Percentiles rank a stretch among this genome's conserved stretches.
Conservation (phyloP, 2,888 invertebrate species). For the Xanthia icteritia region DNA sequence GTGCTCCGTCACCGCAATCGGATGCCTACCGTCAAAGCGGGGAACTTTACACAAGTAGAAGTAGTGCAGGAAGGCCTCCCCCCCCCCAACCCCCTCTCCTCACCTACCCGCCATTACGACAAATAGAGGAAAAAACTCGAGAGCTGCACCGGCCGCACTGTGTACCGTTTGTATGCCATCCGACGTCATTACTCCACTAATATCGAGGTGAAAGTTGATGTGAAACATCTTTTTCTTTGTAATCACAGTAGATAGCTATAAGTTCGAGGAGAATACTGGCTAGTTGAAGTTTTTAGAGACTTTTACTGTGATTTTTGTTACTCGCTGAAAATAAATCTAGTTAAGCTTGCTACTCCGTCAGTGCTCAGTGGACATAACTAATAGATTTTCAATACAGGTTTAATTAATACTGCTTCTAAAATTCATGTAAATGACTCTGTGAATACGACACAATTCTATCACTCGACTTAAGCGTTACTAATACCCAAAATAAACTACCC, state of each 20-base stretch:
- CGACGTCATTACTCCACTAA: slow-evolving; percentile 74
- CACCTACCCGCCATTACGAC: slow-evolving; percentile 51
- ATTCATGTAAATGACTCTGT: neutral
- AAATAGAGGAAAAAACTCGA: slow-evolving; percentile 60
- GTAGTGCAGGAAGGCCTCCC: slow-evolving; percentile 58
- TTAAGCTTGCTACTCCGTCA: neutral
- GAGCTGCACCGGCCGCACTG: slow-evolving; percentile 60
- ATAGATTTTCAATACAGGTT: neutral
- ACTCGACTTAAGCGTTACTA: neutral
- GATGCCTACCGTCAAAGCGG: slow-evolving; percentile 66
- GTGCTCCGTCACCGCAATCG: slow-evolving; percentile 72
- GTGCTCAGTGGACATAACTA: neutral
- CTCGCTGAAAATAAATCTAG: neutral
- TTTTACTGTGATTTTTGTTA: too few species aligned
- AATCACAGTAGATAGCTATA: slow-evolving; percentile 19
- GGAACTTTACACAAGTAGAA: slow-evolving; percentile 62
- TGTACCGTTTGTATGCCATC: slow-evolving; percentile 65
- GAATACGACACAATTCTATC: neutral
- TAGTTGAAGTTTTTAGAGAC: neutral
- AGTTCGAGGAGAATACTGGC: slow-evolving; percentile 12
- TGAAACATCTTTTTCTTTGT: slow-evolving; percentile 60
- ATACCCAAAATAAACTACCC: slow-evolving; percentile 45
- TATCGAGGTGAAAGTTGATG: slow-evolving; percentile 78
- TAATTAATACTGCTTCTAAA: neutral
- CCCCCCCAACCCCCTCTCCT: slow-evolving; percentile 37